phyloP scores from a whole-genome alignment of 2,888 invertebrate genomes.

The Callinectes sapidus region DNA sequence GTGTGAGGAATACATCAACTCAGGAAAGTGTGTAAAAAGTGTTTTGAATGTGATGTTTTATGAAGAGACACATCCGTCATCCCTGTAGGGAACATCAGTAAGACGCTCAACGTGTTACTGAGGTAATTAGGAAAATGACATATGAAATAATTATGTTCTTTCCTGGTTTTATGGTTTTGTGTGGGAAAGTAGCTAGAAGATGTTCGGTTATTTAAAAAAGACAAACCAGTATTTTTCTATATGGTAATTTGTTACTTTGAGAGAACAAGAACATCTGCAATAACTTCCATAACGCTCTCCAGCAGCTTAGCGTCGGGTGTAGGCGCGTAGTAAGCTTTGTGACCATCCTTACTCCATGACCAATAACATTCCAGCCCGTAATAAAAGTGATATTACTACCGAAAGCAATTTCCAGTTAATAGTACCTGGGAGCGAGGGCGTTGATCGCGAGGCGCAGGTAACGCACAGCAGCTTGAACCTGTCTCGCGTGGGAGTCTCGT shows the following conservation, averaged over 20 bases:
- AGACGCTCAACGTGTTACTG: no score
- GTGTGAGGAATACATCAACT: no score
- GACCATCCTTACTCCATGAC: conserved; percentile 6
- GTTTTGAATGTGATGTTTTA: no score
- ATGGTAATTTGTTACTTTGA: background rate
- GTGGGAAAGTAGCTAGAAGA: no score
- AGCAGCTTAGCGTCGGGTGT: background rate
- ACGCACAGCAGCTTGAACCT: background rate
- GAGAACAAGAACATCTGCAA: background rate
- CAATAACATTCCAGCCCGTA: conserved; percentile 5
- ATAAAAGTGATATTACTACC: conserved; percentile 19
- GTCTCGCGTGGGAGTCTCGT: background rate
- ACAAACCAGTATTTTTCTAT: background rate
- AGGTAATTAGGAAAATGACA: no score
- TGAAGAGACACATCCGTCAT: no score
- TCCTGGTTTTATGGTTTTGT: no score
- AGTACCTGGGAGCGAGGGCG: background rate
- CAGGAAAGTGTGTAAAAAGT: no score
- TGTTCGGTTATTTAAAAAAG: no score
- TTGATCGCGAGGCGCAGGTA: background rate
- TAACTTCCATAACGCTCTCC: background rate
- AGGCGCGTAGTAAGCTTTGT: background rate
- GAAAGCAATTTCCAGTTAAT: conserved; percentile 15
- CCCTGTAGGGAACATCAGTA: no score
- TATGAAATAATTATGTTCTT: no score